Evolutionary conservation across 2,888 invertebrate species (phyloP), one percentile per base, ranked within the genome.

Genomic region (Acleris cristana): DNA sequence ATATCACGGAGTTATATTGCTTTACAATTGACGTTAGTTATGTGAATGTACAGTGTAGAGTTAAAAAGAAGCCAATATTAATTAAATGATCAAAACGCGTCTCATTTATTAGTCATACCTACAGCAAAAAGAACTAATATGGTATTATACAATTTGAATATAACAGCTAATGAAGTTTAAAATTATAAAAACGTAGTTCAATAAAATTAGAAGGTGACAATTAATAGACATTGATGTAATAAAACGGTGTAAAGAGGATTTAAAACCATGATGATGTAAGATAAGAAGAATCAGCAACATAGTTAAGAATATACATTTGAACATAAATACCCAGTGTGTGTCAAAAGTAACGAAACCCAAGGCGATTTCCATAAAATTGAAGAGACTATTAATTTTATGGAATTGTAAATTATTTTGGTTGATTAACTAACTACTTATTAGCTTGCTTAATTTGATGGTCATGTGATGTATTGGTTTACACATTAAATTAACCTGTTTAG

Each of bases 351-450:
- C 56, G 53, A 12, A 23, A 18, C 6, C 8, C 34, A 52, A 62
- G 61, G 65, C 21, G 1, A n/a, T 40, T n/a, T 26, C 44, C 45
- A 34, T 62, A 53, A 52, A 55, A 21, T 16, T 52, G 2, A 19
- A 52, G 16, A 52, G 7, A 23, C 34, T n/a, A 16, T 19, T 7
- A 14, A 34, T 44, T 56, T 56, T 44, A 44, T 49, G 16, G 49
- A 44, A 51, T 18, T 44, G 53, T 48, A 26, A 66, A 45, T 56
- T 52, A 62, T 57, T 52, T 52, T 52, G 57, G 61, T 62, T 51
- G 7, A 44, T 21, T 8, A 45, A 45, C 40, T 21, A 40, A 40
- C 8, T 21, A 56, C 53, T 55, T n/a, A 55, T 51, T 51, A 30
- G 18, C 34, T 56, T 56, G 49, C 34, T 56, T 40, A 56, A 61